These are phyloP conservation scores for Hydractinia echinata DNA, from an alignment of 30 jellyfish, hydroid and myxozoan species.

Conservation along the genomic window DNA sequence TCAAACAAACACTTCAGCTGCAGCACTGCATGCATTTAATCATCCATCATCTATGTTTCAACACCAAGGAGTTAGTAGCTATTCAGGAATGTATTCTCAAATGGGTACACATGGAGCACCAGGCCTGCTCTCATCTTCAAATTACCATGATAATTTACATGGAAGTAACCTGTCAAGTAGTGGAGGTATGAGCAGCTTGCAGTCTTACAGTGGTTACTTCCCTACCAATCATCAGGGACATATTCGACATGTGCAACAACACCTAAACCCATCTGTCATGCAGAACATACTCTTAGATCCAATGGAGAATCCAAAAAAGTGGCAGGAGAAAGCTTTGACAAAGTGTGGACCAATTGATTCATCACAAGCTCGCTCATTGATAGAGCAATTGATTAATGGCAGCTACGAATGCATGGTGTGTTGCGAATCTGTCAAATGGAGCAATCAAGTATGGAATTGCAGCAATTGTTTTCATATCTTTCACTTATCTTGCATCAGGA, in stretches of 20 bases:
- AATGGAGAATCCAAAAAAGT: conserved; percentile 12
- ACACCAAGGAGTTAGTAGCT: conserved; percentile 2
- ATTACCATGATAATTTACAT: not conserved
- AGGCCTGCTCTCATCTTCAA: not conserved
- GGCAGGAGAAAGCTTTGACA: conserved; percentile 38
- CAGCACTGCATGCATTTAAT: not conserved
- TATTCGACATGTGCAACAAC: conserved; percentile 37
- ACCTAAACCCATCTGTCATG: conserved; percentile 20
- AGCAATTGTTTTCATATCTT: conserved; percentile 80
- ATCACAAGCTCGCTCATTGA: conserved; percentile 76
- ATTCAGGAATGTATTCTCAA: conserved; percentile 12
- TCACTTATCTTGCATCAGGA: conserved; percentile 78
- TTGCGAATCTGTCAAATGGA: conserved; percentile 73
- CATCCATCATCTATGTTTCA: conserved; percentile 19
- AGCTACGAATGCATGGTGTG: conserved; percentile 97
- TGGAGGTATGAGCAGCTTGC: conserved; percentile 3
- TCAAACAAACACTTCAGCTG: not conserved
- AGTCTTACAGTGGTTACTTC: conserved; percentile 13
- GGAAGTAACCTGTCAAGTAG: not conserved
- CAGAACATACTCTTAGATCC: not conserved
- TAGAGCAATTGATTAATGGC: conserved; percentile 73
- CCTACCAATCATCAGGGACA: conserved; percentile 38
- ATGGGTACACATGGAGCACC: conserved; percentile 3
- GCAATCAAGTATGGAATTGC: conserved; percentile 82
- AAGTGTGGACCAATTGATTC: conserved; percentile 75